Conservation (phyloP, 2,888 invertebrate genomes). For the Ennomos erosarius region DNA sequence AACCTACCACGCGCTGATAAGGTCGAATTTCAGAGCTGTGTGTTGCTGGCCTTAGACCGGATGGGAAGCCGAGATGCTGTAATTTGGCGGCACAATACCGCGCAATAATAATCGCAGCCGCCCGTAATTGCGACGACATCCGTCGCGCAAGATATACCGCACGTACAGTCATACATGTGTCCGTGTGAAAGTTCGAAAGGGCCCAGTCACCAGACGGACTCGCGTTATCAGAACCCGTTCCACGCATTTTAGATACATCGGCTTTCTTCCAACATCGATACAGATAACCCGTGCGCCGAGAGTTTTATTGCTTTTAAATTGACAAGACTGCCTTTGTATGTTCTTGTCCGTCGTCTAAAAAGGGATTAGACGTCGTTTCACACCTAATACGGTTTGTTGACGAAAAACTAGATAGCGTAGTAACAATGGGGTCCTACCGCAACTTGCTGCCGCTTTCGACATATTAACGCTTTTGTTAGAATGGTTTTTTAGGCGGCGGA, state of each 20-base stretch:
- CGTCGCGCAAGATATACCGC: conserved; percentile 66
- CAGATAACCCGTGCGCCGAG: conserved; percentile 56
- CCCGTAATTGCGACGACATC: conserved; percentile 81
- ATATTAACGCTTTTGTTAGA: conserved; percentile 60
- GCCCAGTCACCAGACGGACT: conserved; percentile 55
- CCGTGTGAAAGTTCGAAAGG: conserved; percentile 81
- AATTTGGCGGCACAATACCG: conserved; percentile 80
- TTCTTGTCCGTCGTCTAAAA: conserved; percentile 50
- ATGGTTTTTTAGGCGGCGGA: conserved; percentile 63
- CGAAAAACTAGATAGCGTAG: conserved; percentile 44
- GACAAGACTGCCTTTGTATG: conserved; percentile 57
- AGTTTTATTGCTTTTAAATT: conserved; percentile 66
- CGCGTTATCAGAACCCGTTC: conserved; percentile 72
- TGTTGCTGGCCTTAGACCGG: conserved; percentile 59
- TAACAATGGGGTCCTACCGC: conserved; percentile 58
- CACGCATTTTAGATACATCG: conserved; percentile 69
- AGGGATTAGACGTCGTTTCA: conserved; percentile 60
- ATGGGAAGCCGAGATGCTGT: conserved; percentile 82
- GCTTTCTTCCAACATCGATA: conserved; percentile 66
- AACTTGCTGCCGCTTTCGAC: conserved; percentile 55
- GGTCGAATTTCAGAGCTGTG: conserved; percentile 42
- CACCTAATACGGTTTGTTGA: conserved; percentile 57
- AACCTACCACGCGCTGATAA: conserved; percentile 45
- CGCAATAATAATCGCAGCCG: conserved; percentile 79
- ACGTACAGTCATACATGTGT: conserved; percentile 54